Conservation (phyloP, 2,888 invertebrate species). For the Drosophila seclusa region DNA sequence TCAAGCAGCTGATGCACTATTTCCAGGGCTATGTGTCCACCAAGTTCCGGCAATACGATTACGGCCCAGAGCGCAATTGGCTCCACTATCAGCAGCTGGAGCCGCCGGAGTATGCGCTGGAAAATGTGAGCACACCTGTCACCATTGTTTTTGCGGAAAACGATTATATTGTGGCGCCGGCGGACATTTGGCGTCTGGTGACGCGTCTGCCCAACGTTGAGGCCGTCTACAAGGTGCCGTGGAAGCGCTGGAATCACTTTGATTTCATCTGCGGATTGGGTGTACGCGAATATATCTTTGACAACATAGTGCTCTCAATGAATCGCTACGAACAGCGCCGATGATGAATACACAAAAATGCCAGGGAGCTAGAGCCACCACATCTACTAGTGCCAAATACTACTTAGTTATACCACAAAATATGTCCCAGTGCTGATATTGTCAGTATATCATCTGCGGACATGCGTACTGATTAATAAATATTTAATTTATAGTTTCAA, state of each 20-base stretch:
- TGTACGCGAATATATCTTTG: slow-evolving; percentile 82
- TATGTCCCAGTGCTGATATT: slow-evolving; percentile 45
- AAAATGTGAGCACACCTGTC: slow-evolving; percentile 78
- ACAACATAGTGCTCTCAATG: slow-evolving; percentile 80
- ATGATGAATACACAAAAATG: slow-evolving; percentile 9
- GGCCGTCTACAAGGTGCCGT: slow-evolving; percentile 82
- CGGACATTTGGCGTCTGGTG: slow-evolving; percentile 80
- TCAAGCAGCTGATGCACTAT: slow-evolving; percentile 84
- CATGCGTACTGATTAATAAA: slow-evolving; percentile 73
- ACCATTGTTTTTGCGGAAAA: slow-evolving; percentile 83
- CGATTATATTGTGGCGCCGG: slow-evolving; percentile 83
- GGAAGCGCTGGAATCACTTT: slow-evolving; percentile 84
- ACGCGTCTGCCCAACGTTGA: slow-evolving; percentile 76
- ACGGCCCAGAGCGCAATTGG: slow-evolving; percentile 81
- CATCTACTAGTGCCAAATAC: slow-evolving; percentile 74
- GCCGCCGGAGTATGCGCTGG: slow-evolving; percentile 82
- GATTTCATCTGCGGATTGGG: slow-evolving; percentile 83
- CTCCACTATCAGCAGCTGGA: slow-evolving; percentile 78
- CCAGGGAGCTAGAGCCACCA: slow-evolving; percentile 51
- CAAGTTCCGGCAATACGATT: slow-evolving; percentile 83
- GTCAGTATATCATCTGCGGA: slow-evolving; percentile 43
- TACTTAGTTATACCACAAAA: slow-evolving; percentile 58
- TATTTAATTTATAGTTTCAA: slow-evolving; percentile 64
- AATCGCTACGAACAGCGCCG: slow-evolving; percentile 77
- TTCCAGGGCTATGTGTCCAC: slow-evolving; percentile 84